A percentile compares a stretch with the other conserved stretches of the same genome.
Evolutionary conservation across 2,888 invertebrate genomes (phyloP).

Genomic region (Gymnoscelis rufifasciata): DNA sequence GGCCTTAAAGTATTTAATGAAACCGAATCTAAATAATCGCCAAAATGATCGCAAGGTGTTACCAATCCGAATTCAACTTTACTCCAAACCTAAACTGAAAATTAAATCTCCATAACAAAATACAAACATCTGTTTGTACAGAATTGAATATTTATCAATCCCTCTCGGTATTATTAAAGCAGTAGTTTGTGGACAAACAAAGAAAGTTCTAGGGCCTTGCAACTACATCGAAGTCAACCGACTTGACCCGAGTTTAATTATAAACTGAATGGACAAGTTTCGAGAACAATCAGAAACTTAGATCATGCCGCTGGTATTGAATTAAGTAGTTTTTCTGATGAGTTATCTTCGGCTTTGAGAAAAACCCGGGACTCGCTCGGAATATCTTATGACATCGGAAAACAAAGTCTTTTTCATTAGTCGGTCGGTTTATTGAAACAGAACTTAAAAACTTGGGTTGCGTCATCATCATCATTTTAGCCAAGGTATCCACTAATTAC

Average conservation of each 20-base stretch:
- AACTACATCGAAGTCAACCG: slow-evolving; percentile 59
- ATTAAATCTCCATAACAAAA: not conserved
- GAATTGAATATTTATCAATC: slow-evolving; percentile 52
- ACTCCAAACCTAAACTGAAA: not conserved
- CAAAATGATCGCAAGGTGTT: no score
- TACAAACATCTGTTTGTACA: slow-evolving; percentile 14
- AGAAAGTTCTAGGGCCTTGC: slow-evolving; percentile 52
- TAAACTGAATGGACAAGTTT: slow-evolving; percentile 66
- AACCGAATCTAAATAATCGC: no score
- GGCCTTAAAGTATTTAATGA: no score
- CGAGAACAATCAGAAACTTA: slow-evolving; percentile 59
- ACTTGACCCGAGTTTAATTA: slow-evolving; percentile 74
- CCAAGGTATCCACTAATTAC: no score
- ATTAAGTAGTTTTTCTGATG: slow-evolving; percentile 39
- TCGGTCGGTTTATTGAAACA: no score
- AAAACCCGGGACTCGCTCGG: not conserved
- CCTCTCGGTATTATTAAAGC: slow-evolving; percentile 56
- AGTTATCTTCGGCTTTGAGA: slow-evolving; percentile 17
- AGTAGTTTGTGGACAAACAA: slow-evolving; percentile 59
- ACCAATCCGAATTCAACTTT: no score
- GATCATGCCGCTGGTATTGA: slow-evolving; percentile 48
- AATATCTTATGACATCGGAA: slow-evolving; percentile 12
- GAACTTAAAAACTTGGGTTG: no score
- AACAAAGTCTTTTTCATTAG: no score
- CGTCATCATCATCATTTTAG: no score